phyloP scores from a whole-genome alignment of 2,888 invertebrate genomes.

The Nomada fucata region DNA sequence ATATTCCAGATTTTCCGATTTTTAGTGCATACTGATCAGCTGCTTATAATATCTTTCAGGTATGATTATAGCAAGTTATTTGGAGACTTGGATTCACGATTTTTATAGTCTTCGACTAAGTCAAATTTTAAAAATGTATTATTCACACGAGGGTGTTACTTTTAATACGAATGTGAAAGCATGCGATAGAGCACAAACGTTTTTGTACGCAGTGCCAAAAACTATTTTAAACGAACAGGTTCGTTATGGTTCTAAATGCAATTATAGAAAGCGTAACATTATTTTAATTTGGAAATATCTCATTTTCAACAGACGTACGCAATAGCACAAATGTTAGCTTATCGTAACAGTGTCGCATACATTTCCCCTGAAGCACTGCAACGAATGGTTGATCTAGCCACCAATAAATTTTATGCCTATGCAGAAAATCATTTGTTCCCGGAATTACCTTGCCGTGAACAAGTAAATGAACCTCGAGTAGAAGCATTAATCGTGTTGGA shows the following conservation, averaged over 20 bases:
- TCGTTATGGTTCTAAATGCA: neutral
- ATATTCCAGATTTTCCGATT: neutral
- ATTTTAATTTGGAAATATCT: conserved; percentile 13
- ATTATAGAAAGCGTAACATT: neutral
- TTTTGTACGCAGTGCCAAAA: conserved; percentile 77
- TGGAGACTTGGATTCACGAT: conserved; percentile 85
- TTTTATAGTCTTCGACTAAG: conserved; percentile 86
- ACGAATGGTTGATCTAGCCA: conserved; percentile 69
- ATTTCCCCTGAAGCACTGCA: conserved; percentile 73
- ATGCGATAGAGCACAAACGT: conserved; percentile 84
- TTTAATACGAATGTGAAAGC: conserved; percentile 86
- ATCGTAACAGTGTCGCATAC: conserved; percentile 73
- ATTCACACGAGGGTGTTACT: conserved; percentile 87
- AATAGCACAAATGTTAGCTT: conserved; percentile 74
- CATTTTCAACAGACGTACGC: conserved; percentile 71
- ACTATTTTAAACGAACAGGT: conserved; percentile 79
- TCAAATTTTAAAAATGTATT: conserved; percentile 89
- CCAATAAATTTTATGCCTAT: conserved; percentile 71
- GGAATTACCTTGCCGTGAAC: conserved; percentile 66
- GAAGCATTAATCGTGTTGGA: conserved; percentile 76
- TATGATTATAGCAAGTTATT: conserved; percentile 85
- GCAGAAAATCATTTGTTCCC: conserved; percentile 72
- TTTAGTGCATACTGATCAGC: neutral
- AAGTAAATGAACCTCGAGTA: conserved; percentile 60
- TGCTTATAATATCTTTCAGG: conserved; percentile 82